Evolutionary conservation across 2,888 invertebrate genomes (phyloP), one percentile per base, ranked within the genome.

Genomic region (Drosophila fulvimacula): DNA sequence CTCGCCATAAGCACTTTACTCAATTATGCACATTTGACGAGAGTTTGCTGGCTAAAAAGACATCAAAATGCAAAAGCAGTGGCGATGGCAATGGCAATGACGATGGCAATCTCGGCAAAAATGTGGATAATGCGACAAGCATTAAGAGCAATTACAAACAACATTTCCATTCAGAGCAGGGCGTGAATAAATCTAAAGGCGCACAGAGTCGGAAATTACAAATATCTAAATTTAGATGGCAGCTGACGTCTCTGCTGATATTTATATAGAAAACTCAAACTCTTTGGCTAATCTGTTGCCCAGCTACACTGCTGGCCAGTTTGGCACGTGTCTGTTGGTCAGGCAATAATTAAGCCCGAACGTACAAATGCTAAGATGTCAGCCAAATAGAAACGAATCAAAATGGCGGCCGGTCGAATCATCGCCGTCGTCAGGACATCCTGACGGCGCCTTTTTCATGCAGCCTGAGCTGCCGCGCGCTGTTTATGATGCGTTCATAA

Each of bases 301-400:
- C 11, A n/a, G 4, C n/a, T n/a, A n/a, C n/a, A n/a, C n/a, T 51
- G 19, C 17, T 24, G 34, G 15, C 38, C 41, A 36, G 30, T 57
- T 55, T 5, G 51, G 55, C 78, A 70, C 63, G 72, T 70, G 79
- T 68, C 65, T 5, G 21, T 15, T 17, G 39, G 17, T 42, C 62
- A 1, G 30, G 32, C 15, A 49, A 39, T 88, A 82, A 82, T 82
- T 82, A 86, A 74, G 69, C 80, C 63, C 69, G 68, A 71, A 69
- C n/a, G 86, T 73, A 86, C 82, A 76, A 76, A 73, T 73, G 73
- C 67, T 73, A 62, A 60, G 52, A 74, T 65, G 69, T 69, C 64
- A 56, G 75, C 46, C 57, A 51, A 68, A 68, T 61, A 51, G 56
- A 63, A 62, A 49, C 44, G 57, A 60, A 56, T 73, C 62, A 49